Evolutionary conservation across 2,797 vertebrate species (phyloP), one percentile per base, ranked within the genome.

Genomic region (Sphenodon punctatus): DNA sequence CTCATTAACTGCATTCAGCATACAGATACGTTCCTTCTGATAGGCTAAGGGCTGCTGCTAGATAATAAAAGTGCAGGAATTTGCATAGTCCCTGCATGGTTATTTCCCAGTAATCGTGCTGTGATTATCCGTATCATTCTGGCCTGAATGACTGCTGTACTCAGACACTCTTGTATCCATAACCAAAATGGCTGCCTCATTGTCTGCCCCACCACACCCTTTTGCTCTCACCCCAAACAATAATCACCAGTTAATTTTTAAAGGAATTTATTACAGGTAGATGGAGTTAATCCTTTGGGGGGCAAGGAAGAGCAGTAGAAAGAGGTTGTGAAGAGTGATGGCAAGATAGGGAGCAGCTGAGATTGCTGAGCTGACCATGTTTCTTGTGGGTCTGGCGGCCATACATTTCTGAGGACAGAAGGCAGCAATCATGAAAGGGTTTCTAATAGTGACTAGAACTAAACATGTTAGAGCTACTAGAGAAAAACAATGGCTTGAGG

Each of bases 361-460:
- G 8, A 89, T 73, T 65, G 32, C 45, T 41, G 51, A 45, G 34
- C 22, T 58, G 20, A 23, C 20, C 4, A 14, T 13, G 19, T 36
- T 56, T 34, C 34, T 36, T 46, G 4, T 68, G 10, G 48, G n/a
- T 51, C 51, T 73, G 76, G 14, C 42, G 42, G 65, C 80, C 61
- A 68, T 36, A 49, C 65, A 7, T 15, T 74, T 46, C 34, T 64
- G 66, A 84, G 58, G 46, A 81, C 66, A 67, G 46, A 49, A 76
- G 56, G 58, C 68, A 0, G 36, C 76, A 84, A 36, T 45, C 60
- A 67, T 39, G 65, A 75, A 20, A 43, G 58, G 39, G 15, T 45
- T 80, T 84, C 61, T 56, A 70, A 2, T 5, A 78, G 61, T 68
- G 80, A 88, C 22, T 51, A 76, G 51, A 59, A 45, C 67, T n/a